Percentiles rank a stretch among this genome's conserved stretches.
Conservation (phyloP, 2,113 vertebrate species). For the Prunella himalayana region DNA sequence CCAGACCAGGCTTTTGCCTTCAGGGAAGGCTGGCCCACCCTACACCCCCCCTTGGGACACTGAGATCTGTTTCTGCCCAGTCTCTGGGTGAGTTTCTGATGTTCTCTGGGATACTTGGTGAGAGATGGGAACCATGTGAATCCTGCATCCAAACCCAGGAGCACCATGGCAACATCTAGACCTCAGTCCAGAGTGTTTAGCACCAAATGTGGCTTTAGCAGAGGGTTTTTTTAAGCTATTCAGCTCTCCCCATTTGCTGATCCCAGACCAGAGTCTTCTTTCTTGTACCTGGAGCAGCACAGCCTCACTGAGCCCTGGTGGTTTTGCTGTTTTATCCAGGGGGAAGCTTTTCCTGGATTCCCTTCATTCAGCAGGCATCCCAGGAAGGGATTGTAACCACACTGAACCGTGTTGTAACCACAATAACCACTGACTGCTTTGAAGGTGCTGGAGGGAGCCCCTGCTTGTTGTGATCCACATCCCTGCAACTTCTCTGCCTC, state of each 20-base stretch:
- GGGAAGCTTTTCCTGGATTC: neutral
- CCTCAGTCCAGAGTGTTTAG: neutral
- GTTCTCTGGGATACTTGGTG: neutral
- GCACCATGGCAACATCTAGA: neutral
- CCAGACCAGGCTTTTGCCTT: neutral
- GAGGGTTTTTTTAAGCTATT: neutral
- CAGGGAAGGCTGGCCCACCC: neutral
- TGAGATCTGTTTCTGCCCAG: neutral
- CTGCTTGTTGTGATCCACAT: neutral
- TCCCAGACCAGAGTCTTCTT: neutral
- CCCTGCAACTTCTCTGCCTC: neutral
- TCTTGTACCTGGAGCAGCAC: neutral
- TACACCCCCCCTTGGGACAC: neutral
- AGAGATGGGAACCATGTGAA: neutral
- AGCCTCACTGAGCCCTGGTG: neutral
- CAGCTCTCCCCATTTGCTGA: neutral
- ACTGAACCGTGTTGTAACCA: neutral
- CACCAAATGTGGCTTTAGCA: neutral
- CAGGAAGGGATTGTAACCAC: neutral
- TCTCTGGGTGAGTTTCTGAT: neutral
- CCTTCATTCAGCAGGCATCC: neutral
- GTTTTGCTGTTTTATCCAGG: neutral
- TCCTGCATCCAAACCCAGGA: neutral
- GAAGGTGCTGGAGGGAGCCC: neutral
- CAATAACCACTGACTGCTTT: neutral